A percentile compares a stretch with the other conserved stretches of the same genome.
phyloP scores from a whole-genome alignment of 30 jellyfish, hydroid and myxozoan genomes.

The Aurelia aurita region DNA sequence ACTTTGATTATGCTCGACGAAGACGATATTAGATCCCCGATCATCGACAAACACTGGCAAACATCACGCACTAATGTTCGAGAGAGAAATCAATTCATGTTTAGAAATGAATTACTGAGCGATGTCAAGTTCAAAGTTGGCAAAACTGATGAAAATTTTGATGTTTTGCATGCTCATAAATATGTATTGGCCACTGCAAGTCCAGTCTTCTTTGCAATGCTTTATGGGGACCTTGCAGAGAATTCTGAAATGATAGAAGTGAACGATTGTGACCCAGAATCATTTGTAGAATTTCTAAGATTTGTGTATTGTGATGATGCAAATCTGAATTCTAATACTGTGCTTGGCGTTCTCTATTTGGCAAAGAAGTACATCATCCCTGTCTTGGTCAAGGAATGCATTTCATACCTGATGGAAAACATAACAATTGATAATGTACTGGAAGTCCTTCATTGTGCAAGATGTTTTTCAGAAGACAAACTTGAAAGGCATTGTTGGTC shows the following conservation, averaged over 20 bases:
- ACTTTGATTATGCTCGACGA: too few relatives aligned
- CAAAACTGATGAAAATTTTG: conserved; percentile 43
- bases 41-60: conserved; percentile 85
- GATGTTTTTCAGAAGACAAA: conserved; percentile 86
- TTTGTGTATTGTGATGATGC: conserved; percentile 91
- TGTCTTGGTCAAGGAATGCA: conserved; percentile 83
- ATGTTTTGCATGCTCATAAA: conserved; percentile 83
- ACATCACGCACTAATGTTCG: conserved; percentile 80
- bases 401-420: conserved; percentile 82
- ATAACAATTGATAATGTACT: conserved; percentile 88
- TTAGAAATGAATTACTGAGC: conserved; percentile 81
- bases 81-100: conserved; percentile 93
- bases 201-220: conserved; percentile 98
- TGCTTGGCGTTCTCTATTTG: conserved; percentile 79
- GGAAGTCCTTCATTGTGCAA: conserved; percentile 91
- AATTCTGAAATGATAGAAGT: conserved; percentile 60
- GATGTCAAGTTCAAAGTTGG: conserved; percentile 87
- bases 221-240: conserved; percentile 84
- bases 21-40: too few relatives aligned
- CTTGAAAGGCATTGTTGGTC: conserved; percentile 98
- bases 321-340: conserved; percentile 69
- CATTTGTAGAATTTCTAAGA: conserved; percentile 86
- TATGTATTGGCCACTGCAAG: conserved; percentile 96
- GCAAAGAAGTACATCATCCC: conserved; percentile 97
- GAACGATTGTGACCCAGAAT: conserved; percentile 95